Evolutionary conservation across 2,797 vertebrate genomes (phyloP), one percentile per base, ranked within the genome.

Genomic region (Cetoscarus ocellatus): DNA sequence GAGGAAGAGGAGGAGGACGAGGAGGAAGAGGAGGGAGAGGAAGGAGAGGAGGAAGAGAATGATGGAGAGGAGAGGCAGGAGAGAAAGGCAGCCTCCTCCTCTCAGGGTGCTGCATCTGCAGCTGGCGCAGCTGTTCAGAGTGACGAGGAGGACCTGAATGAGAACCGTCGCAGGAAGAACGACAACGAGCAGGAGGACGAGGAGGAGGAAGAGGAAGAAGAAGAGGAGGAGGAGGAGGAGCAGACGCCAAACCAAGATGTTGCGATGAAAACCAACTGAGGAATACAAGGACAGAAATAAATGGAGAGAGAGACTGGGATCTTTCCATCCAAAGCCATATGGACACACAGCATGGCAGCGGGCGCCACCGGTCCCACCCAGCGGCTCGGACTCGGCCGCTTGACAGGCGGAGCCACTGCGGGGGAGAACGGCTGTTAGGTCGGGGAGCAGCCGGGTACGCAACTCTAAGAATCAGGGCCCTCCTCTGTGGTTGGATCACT

Each of bases 181-280:
- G 94, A 96, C 77, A 96, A 96, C 43, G 94, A 96, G 58, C 66
- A 76, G 61, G 77, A 95, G 77, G 96, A 96, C 50, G 96, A 97
- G 47, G 96, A 96, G 76, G 96, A 97, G 45, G 96, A 96, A 54
- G 95, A 92, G 0, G 86, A 93, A 3, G 96, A 96, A n/a, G 96
- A 96, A 61, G 96, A 96, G 61, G 96, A 96, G 0, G 84, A 84
- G 3, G 96, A 96, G 54, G 95, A 89, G 8, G 85, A 91, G 49
- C 94, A 93, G 62, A 94, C 92, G 58, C 85, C 95, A 88, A 95
- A 94, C 90, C 95, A 93, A 42, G 97, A 99, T 82, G 94, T 97
- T 80, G 91, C 95, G 89, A 98, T 99, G 98, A 97, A 96, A 93
- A 96, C 95, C 93, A 98, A 98, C 93, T 99, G 94, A 97, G 74